Base-by-base conservation (phyloP, 2,113 vertebrate genomes). In the Dissostichus mawsoni region DNA sequence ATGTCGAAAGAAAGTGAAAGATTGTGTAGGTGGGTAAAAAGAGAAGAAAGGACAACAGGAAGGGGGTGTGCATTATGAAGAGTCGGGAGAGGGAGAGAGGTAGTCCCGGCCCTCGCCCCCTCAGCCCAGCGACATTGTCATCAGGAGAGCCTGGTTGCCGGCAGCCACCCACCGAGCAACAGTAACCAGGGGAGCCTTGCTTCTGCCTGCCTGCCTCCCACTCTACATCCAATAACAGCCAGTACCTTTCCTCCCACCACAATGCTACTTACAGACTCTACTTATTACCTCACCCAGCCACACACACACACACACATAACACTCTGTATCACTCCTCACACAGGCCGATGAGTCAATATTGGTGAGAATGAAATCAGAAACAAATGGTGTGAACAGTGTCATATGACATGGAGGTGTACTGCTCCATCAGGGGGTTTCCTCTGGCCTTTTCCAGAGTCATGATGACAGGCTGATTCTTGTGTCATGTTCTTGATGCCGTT, bases 171-270 rank as follows among this genome's bases (percentile, higher is more conserved):
- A 93, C 90, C 88, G 90, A 90, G 90, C 80, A 92, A 91, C 90
- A 86, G 93, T 94, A 92, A 89, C 93, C 89, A 94, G 92, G 93
- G 92, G 93, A 94, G 93, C 90, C 93, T 91, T 92, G 76, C 72
- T 91, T 81, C 83, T 86, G 85, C 87, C 81, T 79, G 82, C 87
- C 86, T 82, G 83, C 90, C 92, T 87, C 92, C 93, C 87, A 93
- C 93, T 92, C 85, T 66, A 79, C 90, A 89, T 90, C 83, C 90
- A 92, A 82, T 82, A 91, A 82, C 84, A 92, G 82, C 87, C 91
- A 72, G 85, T 67, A 88, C 83, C 90, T 86, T 88, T 90, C 90
- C 92, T 86, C 91, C 92, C 90, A 90, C 92, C 80, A 80, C 83
- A 82, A 76, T 82, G 73, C 83, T 83, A 92, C 89, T 90, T 84